These are phyloP conservation scores for Hydra vulgaris DNA, from an alignment of 30 jellyfish, hydroid and myxozoan genomes.

Conservation along the genomic window DNA sequence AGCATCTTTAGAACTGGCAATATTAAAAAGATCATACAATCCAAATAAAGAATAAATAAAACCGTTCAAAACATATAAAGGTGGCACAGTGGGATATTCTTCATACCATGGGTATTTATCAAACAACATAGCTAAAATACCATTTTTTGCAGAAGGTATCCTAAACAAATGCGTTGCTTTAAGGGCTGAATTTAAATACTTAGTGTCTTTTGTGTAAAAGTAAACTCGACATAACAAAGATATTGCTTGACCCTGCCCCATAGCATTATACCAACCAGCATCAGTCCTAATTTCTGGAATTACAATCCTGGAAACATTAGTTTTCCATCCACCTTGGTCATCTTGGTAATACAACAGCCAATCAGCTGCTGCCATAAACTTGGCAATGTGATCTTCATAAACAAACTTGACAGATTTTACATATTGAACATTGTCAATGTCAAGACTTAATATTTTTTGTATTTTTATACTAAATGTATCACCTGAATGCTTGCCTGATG, in stretches of 20 bases:
- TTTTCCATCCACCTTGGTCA: conserved; percentile 76
- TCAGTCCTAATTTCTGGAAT: conserved; percentile 14
- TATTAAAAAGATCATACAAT: conserved; percentile 50
- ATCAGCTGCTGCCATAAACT: conserved; percentile 67
- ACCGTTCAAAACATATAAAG: conserved; percentile 73
- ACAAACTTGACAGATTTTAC: not conserved
- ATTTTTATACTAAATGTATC: conserved; percentile 9
- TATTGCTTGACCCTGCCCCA: conserved; percentile 96
- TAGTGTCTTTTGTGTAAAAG: conserved; percentile 33
- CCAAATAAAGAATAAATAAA: conserved; percentile 83
- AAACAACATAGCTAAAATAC: conserved; percentile 49
- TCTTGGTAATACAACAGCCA: conserved; percentile 73
- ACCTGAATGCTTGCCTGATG: conserved; percentile 18
- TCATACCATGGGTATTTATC: conserved; percentile 61
- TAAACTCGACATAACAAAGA: conserved; percentile 66
- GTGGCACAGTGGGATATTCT: conserved; percentile 73
- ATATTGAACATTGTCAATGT: not conserved
- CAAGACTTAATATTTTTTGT: not conserved
- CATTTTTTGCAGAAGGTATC: conserved; percentile 36
- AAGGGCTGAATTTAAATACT: conserved; percentile 51
- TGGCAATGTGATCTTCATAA: conserved; percentile 24
- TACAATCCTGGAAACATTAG: conserved; percentile 53
- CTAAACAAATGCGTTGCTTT: conserved; percentile 46
- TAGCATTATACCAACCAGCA: conserved; percentile 88
- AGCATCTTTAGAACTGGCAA: not conserved